Base-by-base conservation (phyloP, 2,797 vertebrate genomes). In the Platalea minor region DNA sequence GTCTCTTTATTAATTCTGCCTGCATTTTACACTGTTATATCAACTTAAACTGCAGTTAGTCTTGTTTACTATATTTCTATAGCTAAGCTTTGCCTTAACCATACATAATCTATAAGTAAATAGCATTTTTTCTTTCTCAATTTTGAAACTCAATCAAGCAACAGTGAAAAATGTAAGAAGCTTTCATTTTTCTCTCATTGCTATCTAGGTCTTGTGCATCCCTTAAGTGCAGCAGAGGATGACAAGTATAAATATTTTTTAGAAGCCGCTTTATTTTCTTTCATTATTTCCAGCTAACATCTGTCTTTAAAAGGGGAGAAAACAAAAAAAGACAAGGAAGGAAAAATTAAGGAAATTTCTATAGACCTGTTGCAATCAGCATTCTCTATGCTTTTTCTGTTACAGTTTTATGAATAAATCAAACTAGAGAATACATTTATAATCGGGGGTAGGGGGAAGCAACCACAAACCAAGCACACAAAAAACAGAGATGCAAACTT, bases 371-470 rank as follows among this genome's bases (percentile, higher is more conserved):
- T 97, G 90, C 48, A 96, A 51, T 97, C 48, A 73, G 45, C 64
- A 94, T 75, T 93, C 70, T 94, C 72, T 85, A 15, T 85, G 83
- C 59, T 93, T 82, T 95, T 69, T 70, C 69, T 96, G 48, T 77
- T 91, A 80, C 84, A 94, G 51, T 95, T 90, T 96, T 89, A 70
- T 73, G 93, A 96, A 86, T 87, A 97, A 97, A 97, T 93, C 75
- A 96, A 79, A 93, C 81, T 82, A 96, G 29, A 96, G 69, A 97
- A 97, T 87, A 67, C 50, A 95, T 97, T 98, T 98, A 92, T 95
- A 93, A 77, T 37, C 57, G 74, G 79, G 17, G 13, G 3, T 7
- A 28, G 26, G 31, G 39, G 4, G 69, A 94, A 97, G 95, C 9
- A 76, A 50, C 10, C 35, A 37, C 51, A 94, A 91, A 91, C 24